Conservation (phyloP, 2,888 invertebrate species). For the Chloroclystis v-ata region DNA sequence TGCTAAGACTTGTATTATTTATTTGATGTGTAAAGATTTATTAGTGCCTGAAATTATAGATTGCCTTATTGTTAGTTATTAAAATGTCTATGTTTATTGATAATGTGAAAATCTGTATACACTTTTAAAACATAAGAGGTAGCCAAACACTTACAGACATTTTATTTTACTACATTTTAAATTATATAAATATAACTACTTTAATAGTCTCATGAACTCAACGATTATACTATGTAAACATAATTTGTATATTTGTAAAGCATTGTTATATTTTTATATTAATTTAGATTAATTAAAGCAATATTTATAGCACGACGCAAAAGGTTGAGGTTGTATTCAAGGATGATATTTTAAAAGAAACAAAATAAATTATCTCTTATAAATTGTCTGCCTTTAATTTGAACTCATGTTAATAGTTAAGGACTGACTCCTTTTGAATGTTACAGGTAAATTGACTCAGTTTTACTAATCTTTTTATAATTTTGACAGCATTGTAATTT, state of each 20-base stretch:
- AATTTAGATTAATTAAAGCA: constrained; percentile 19
- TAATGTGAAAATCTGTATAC: neutral
- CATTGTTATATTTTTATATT: constrained; percentile 30
- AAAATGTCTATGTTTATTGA: no score
- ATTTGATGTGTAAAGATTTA: neutral
- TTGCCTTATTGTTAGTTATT: neutral
- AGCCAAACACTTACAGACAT: no score
- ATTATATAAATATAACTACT: neutral
- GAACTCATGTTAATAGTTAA: neutral
- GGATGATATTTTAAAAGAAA: constrained; percentile 47
- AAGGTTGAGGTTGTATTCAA: constrained; percentile 33
- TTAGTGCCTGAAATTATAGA: neutral
- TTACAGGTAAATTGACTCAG: no score
- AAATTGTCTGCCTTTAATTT: neutral
- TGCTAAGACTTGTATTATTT: neutral
- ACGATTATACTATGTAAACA: constrained; percentile 23
- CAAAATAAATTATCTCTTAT: constrained; percentile 63
- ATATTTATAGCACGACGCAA: constrained; percentile 15
- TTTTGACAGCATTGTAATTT: no score
- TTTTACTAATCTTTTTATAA: no score
- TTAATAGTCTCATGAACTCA: constrained; percentile 24
- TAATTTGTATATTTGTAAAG: constrained; percentile 23
- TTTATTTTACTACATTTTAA: no score
- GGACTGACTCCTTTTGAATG: no score
- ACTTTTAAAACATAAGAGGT: no score